Conservation (phyloP, 1,140 invertebrate genomes). For the Meloidogyne chitwoodi region DNA sequence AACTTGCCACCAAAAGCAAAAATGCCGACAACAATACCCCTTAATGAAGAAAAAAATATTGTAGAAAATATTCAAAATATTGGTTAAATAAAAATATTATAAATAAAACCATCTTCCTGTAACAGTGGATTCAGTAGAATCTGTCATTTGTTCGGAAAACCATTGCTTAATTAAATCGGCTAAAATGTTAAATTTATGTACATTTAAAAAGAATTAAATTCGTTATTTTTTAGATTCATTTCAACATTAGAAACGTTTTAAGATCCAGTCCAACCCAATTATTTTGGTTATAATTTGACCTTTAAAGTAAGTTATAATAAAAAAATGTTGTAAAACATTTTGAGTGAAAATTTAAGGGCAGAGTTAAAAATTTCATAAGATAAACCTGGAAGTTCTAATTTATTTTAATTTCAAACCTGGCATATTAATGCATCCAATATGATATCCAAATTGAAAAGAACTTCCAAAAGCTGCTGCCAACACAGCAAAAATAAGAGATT, state of each 20-base stretch:
- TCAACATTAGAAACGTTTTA: no score
- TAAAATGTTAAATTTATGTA: constrained; percentile 5
- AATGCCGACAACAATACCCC: constrained; percentile 75
- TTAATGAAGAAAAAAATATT: constrained; percentile 64
- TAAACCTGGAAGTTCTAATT: neutral
- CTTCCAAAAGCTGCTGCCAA: constrained; percentile 76
- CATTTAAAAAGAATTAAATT: no score
- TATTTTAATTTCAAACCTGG: constrained; percentile 67
- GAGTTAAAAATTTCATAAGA: neutral
- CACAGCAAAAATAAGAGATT: constrained; percentile 47
- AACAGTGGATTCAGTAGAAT: no score
- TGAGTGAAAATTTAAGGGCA: no score
- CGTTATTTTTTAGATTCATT: no score
- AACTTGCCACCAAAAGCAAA: constrained; percentile 85
- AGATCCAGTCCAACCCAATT: no score
- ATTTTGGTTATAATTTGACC: no score
- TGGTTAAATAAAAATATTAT: no score
- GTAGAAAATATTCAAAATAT: no score
- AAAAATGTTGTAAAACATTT: no score
- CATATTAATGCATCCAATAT: constrained; percentile 85
- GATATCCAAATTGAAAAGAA: constrained; percentile 94
- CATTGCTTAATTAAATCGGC: constrained; percentile 44
- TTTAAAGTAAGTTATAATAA: no score
- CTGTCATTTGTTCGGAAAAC: constrained; percentile 23
- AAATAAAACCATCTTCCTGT: no score